A percentile compares a stretch with the other conserved stretches of the same genome.
Evolutionary conservation across 2,113 vertebrate species (phyloP).

Genomic region (Scolopax mira): DNA sequence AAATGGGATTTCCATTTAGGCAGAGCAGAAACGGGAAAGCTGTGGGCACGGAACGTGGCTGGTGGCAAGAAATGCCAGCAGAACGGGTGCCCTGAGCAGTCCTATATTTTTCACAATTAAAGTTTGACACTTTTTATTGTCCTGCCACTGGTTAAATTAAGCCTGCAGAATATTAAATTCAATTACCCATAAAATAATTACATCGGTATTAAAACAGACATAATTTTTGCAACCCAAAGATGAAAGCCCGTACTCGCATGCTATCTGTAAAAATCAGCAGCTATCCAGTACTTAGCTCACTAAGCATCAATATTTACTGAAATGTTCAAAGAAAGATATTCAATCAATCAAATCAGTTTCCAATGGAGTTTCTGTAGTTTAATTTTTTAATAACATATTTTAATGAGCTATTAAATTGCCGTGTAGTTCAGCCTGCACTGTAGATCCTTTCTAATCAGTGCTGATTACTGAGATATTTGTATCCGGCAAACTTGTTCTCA

Average conservation of each 20-base stretch:
- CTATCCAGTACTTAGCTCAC: background rate
- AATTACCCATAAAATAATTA: constrained; percentile 62
- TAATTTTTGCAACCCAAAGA: constrained; percentile 45
- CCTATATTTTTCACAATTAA: constrained; percentile 42
- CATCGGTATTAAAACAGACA: constrained; percentile 43
- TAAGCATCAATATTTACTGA: constrained; percentile 48
- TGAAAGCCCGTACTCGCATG: background rate
- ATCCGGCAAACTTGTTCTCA: background rate
- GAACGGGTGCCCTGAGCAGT: background rate
- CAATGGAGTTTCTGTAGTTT: constrained; percentile 1
- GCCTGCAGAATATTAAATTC: constrained; percentile 50
- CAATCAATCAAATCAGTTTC: background rate
- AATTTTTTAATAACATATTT: constrained; percentile 43
- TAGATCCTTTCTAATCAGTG: constrained; percentile 23
- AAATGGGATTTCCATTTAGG: background rate
- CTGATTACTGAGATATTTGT: constrained; percentile 28
- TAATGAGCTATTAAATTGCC: constrained; percentile 37
- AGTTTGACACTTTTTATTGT: constrained; percentile 40
- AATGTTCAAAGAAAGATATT: background rate
- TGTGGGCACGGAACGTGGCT: background rate
- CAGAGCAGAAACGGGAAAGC: background rate
- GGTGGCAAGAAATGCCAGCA: background rate
- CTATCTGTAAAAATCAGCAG: constrained; percentile 29
- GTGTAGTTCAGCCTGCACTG: background rate
- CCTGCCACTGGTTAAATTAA: constrained; percentile 56